A percentile compares a stretch with the other conserved stretches of the same genome.
Evolutionary conservation across 2,113 vertebrate species (phyloP).

Genomic region (Chionomys nivalis): DNA sequence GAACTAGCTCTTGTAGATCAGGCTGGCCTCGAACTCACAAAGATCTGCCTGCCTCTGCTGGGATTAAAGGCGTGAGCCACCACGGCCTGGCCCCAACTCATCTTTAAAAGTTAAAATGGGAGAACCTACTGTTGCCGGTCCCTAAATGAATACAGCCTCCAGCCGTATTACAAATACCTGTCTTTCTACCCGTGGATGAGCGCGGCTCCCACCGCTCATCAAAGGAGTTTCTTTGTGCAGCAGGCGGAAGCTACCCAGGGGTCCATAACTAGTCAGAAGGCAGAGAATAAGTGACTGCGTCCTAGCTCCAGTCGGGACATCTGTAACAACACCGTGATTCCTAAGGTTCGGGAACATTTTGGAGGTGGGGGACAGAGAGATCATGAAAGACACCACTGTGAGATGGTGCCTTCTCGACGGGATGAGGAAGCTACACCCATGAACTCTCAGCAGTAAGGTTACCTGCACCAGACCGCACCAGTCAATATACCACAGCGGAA

Average conservation of each 20-base stretch:
- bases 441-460: not conserved
- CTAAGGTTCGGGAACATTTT: not conserved
- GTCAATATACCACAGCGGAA: not conserved
- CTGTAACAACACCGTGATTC: not conserved
- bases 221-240: not conserved
- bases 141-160: not conserved
- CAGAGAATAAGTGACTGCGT: too few species aligned
- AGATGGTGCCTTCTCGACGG: not conserved
- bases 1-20: too few species aligned
- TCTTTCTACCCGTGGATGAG: not conserved
- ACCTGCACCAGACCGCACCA: too few species aligned
- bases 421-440: not conserved
- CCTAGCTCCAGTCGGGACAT: not conserved
- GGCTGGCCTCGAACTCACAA: too few species aligned
- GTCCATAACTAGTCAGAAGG: not conserved
- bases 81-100: not conserved
- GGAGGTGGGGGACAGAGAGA: not conserved
- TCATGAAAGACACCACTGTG: too few species aligned
- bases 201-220: not conserved
- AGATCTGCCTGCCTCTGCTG: too few species aligned
- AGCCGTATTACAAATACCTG: not conserved
- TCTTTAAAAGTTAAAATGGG: not conserved
- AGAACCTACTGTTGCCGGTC: not conserved
- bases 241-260: not conserved
- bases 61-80: too few species aligned